Evolutionary conservation across 1,140 invertebrate genomes (phyloP).

Genomic region (Platyscapa corneri): DNA sequence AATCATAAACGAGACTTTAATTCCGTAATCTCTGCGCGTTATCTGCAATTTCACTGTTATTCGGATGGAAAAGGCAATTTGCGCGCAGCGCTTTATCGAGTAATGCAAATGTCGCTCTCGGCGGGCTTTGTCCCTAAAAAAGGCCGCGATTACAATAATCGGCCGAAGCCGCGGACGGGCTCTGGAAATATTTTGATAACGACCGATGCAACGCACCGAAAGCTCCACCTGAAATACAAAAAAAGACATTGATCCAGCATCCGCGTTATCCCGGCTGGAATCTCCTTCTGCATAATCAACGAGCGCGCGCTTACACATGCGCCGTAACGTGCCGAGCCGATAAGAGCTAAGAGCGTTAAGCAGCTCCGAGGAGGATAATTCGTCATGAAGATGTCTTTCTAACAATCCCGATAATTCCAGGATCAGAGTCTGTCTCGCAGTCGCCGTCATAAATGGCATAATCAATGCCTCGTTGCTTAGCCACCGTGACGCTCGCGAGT

Average conservation of each 20-base stretch:
- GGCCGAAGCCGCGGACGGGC: too few relatives aligned
- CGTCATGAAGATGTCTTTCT: constrained; percentile 44
- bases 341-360: neutral
- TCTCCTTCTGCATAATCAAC: constrained; percentile 23
- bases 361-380: neutral
- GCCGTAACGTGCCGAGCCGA: neutral
- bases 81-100: too few relatives aligned
- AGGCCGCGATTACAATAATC: too few relatives aligned
- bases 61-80: too few relatives aligned
- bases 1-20: too few relatives aligned
- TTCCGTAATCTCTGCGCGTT: too few relatives aligned
- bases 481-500: constrained; percentile 39
- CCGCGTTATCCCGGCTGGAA: neutral
- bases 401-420: constrained; percentile 49
- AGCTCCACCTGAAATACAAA: neutral
- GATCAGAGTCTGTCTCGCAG: constrained; percentile 25
- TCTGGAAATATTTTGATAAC: neutral
- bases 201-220: neutral
- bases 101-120: too few relatives aligned
- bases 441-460: constrained; percentile 46
- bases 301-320: neutral
- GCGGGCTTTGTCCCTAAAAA: too few relatives aligned
- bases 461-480: constrained; percentile 48
- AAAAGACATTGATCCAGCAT: neutral
- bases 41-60: too few relatives aligned